Base-by-base conservation (phyloP, 1,140 invertebrate genomes). In the Listronotus oregonensis region DNA sequence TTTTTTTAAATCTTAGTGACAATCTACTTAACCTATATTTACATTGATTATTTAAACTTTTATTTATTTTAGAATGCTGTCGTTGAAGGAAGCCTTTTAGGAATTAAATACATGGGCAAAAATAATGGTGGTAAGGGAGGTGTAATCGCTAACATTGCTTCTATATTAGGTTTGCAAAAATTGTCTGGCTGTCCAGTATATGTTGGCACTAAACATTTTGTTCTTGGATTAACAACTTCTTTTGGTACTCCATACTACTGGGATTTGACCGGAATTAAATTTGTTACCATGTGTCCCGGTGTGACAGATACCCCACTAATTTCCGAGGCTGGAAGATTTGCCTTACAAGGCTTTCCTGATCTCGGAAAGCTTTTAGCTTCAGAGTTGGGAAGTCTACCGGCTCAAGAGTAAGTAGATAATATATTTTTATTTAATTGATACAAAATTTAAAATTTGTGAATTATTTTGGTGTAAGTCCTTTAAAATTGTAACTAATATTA, bases 141-240 rank as follows among this genome's bases (percentile, higher is more conserved):
- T 32, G 75, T 80, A 0, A 73, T 83, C 8, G 77, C 81, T n/a
- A 83, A 82, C 64, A 79, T 80, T 12, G 75, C 77, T 5, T 82
- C 82, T 8, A 75, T 80, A 66, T 47, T 78, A 63, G 82, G 82
- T 40, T 68, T 85, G 17, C 75, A 78, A 63, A 74, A 80, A 31
- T 64, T 79, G 0, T 74, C 78, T 12, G 78, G 78, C 15, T 72
- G 77, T 51, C 83, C 83, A 1, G 70, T 82, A 15, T 84, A 84
- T 68, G 72, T 75, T 1, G 83, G 78, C 10, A 82, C 82, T 0
- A 85, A 85, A 70, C 80, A 84, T 69, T 82, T 81, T 4, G 79
- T 84, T 2, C 68, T 85, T 18, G 84, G 83, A 37, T 72, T 83
- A 37, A 83, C 81, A 6, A 77, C 80, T 58, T 82, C 83, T 9